A percentile compares a stretch with the other conserved stretches of the same genome.
phyloP scores from a whole-genome alignment of 2,113 vertebrate species.

The Urocolius indicus region DNA sequence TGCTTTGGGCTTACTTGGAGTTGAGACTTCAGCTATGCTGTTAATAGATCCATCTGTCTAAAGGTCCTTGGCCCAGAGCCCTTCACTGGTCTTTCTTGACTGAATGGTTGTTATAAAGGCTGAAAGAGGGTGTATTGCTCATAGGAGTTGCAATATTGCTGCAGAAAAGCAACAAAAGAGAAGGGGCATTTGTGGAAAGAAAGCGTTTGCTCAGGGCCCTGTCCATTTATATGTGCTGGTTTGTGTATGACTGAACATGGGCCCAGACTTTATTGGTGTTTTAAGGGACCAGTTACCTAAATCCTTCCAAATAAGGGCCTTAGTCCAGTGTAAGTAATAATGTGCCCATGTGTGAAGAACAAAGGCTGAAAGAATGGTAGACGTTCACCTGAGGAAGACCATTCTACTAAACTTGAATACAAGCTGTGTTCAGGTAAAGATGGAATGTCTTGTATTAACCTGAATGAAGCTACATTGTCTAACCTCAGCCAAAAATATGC shows the following conservation, averaged over 20 bases:
- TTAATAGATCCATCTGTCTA: neutral
- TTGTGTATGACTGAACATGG: neutral
- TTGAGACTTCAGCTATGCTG: neutral
- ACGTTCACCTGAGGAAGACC: neutral
- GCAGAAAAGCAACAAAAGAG: neutral
- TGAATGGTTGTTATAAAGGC: neutral
- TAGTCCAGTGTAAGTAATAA: neutral
- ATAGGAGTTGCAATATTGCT: neutral
- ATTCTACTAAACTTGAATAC: neutral
- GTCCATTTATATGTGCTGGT: neutral
- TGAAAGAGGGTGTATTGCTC: neutral
- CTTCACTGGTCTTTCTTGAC: neutral
- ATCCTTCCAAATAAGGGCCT: neutral
- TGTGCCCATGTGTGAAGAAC: neutral
- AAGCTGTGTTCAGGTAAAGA: neutral
- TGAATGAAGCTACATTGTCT: neutral
- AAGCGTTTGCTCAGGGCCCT: neutral
- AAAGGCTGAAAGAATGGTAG: neutral
- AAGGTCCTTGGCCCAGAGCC: neutral
- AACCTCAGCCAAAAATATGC: neutral
- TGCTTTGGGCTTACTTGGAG: neutral
- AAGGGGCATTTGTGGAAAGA: neutral
- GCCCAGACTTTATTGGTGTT: neutral
- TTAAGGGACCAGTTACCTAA: neutral
- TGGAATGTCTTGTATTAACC: neutral